These are phyloP conservation scores for Pogonocherus hispidulus DNA, from an alignment of 2,888 invertebrate species.

Conservation along the genomic window DNA sequence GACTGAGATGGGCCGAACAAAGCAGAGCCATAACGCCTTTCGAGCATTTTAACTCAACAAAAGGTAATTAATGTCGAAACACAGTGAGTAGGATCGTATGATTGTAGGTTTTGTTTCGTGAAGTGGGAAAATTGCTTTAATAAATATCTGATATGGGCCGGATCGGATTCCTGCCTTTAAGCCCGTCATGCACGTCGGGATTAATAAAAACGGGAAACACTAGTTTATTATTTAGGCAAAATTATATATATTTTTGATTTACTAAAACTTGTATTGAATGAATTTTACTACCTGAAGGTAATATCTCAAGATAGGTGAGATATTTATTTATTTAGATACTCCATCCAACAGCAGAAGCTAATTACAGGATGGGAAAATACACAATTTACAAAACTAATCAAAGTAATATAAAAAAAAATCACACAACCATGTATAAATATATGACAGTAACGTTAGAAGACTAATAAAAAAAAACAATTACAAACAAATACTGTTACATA, in stretches of 20 bases:
- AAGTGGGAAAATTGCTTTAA: constrained; percentile 19
- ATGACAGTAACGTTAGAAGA: no score
- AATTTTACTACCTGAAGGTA: no score
- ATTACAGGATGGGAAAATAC: no score
- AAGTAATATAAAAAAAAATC: no score
- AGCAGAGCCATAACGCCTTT: constrained; percentile 16
- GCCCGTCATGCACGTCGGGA: not conserved
- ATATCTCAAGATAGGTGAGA: no score
- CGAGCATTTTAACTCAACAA: constrained; percentile 23
- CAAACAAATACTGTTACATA: no score
- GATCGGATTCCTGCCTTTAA: constrained; percentile 3
- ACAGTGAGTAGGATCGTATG: constrained; percentile 14
- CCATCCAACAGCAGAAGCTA: no score
- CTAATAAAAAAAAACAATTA: no score
- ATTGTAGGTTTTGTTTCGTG: constrained; percentile 17
- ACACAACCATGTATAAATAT: no score
- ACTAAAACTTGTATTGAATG: no score
- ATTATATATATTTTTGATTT: not conserved
- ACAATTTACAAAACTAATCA: no score
- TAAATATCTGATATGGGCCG: constrained; percentile 16
- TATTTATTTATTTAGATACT: no score
- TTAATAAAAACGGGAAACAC: constrained; percentile 10
- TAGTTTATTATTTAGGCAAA: not conserved
- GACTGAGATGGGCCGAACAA: constrained; percentile 19
- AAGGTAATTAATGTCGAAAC: constrained; percentile 22